Evolutionary conservation across 2,113 vertebrate species (phyloP), one percentile per base, ranked within the genome.

Genomic region (Lynx canadensis): DNA sequence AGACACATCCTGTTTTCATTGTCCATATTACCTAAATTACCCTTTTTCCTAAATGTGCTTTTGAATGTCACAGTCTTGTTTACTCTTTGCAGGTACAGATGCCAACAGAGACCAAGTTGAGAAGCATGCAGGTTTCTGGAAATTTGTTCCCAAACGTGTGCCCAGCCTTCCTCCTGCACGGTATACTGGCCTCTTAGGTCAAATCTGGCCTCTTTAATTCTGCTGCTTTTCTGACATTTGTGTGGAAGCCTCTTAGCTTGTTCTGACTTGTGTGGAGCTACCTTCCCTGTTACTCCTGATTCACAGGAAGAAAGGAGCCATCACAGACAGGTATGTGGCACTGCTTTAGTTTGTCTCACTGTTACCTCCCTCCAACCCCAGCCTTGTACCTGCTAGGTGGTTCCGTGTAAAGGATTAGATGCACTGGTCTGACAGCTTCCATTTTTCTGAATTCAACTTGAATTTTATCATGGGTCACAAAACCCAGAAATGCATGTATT

Each of bases 381-480:
- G 10, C 29, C 41, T 55, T 38, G 14, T 45, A n/a, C 16, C 63
- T 45, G 2, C 33, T 25, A 60, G 7, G 9, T 76, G 36, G 55
- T 90, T 91, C 36, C 33, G 66, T 87, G 10, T 63, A 78, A 48
- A 55, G 29, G 27, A 55, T 48, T 60, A 91, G 89, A 90, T n/a
- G 52, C 29, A 66, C 7, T 1, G 9, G n/a, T 63, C 23, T 45
- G 45, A 21, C 78, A 74, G 52, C 88, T 88, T 91, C 60, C 45
- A 45, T 33, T 73, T 96, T 96, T 81, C 29, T 76, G 25, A 94
- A 91, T 95, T 68, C 71, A 81, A 65, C 68, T 79, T 85, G 74
- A 69, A 89, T 71, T 95, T 90, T 71, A 94, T 33, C 41, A n/a
- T 16, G 41, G 31, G 31, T 69, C 41, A 76, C 16, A 50, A 90